These are phyloP conservation scores for Trachops cirrhosus DNA, from an alignment of 2,797 vertebrate genomes.

Conservation along the genomic window DNA sequence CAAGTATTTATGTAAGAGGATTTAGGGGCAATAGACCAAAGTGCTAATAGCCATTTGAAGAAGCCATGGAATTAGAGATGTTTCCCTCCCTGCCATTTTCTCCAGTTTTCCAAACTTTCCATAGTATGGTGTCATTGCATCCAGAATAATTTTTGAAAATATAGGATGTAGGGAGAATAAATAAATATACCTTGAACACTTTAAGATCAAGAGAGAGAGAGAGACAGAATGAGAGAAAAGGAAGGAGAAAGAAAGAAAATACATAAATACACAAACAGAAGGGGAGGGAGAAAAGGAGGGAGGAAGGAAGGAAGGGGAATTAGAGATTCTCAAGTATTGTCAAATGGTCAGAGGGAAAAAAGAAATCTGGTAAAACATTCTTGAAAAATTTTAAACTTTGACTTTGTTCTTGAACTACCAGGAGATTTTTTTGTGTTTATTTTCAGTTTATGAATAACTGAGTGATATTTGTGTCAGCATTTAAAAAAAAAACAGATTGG, in stretches of 20 bases:
- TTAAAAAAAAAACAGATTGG: background rate
- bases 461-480: conserved; percentile 11
- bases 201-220: background rate
- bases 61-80: background rate
- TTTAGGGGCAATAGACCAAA: background rate
- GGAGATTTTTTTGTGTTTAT: background rate
- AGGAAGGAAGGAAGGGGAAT: background rate
- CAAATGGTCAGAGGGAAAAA: background rate
- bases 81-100: background rate
- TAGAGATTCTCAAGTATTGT: background rate
- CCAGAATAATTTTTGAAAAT: background rate
- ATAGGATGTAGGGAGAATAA: background rate
- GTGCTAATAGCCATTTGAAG: background rate
- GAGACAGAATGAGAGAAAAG: background rate
- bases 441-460: background rate
- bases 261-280: background rate
- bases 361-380: background rate
- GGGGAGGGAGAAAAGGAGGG: background rate
- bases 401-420: background rate
- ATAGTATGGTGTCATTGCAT: background rate
- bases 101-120: background rate
- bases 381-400: conserved; percentile 4
- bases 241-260: background rate
- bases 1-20: background rate
- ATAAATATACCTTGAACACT: background rate